Base-by-base conservation (phyloP, 2,113 vertebrate species). In the Pelvicachromis taeniatus region DNA sequence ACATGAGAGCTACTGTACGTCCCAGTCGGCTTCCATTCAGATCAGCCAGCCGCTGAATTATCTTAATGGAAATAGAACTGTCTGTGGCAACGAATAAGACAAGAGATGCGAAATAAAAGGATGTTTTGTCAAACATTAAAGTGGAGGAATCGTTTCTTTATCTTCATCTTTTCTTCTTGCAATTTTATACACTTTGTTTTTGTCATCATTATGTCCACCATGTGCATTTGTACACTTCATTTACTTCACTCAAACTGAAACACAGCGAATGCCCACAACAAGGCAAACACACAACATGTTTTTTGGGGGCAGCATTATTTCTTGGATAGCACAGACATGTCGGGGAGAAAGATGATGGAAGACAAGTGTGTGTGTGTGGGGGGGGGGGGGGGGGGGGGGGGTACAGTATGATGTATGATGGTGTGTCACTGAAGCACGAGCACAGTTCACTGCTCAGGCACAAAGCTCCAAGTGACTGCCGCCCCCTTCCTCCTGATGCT, bases 381-480 rank as follows among this genome's bases (percentile, higher is more conserved):
- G n/a, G n/a, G n/a, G n/a, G n/a, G n/a, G n/a, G n/a, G n/a, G n/a
- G n/a, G n/a, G n/a, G n/a, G n/a, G n/a, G n/a, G n/a, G n/a, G n/a
- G n/a, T n/a, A n/a, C n/a, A n/a, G n/a, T n/a, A n/a, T n/a, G n/a
- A n/a, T n/a, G n/a, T n/a, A n/a, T n/a, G n/a, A n/a, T n/a, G n/a
- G n/a, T n/a, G n/a, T n/a, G n/a, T n/a, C n/a, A n/a, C n/a, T n/a
- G n/a, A n/a, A n/a, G n/a, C n/a, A n/a, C n/a, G n/a, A n/a, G n/a
- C n/a, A n/a, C n/a, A n/a, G n/a, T n/a, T n/a, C 95, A 95, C 63
- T 95, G 94, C 93, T 93, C 95, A 90, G 89, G 91, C 94, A 96
- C 91, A 95, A 96, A 95, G 95, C 92, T 93, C 85, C 88, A 90
- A 94, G 94, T 93, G 92, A 92, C 91, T 94, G 84, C 68, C 61